These are phyloP conservation scores for Salminus brasiliensis DNA, from an alignment of 2,113 vertebrate genomes.

Conservation along the genomic window DNA sequence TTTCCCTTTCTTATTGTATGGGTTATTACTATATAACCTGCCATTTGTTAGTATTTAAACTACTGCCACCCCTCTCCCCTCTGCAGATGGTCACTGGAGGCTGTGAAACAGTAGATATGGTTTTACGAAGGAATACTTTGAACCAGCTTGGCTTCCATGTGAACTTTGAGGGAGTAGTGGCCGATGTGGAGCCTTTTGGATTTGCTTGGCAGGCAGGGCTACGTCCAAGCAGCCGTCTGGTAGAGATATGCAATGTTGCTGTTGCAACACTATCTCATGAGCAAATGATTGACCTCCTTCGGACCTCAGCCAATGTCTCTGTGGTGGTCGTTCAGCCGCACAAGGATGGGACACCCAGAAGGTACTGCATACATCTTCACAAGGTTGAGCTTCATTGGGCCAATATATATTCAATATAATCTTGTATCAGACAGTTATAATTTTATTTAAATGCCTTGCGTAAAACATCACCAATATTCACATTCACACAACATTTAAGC, in stretches of 20 bases:
- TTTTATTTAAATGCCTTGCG: too few relatives aligned
- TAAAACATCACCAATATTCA: too few relatives aligned
- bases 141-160: constrained; percentile 88
- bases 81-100: constrained; percentile 82
- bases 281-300: constrained; percentile 87
- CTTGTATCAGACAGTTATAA: too few relatives aligned
- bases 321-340: constrained; percentile 86
- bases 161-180: constrained; percentile 87
- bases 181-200: constrained; percentile 86
- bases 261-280: constrained; percentile 85
- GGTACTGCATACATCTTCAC: constrained; percentile 63
- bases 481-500: too few relatives aligned
- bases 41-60: background rate
- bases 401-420: too few relatives aligned
- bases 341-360: constrained; percentile 82
- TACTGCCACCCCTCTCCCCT: constrained; percentile 17
- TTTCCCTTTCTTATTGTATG: too few relatives aligned
- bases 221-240: constrained; percentile 83
- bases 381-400: too few relatives aligned
- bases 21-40: background rate
- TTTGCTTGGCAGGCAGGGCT: constrained; percentile 88
- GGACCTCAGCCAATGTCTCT: constrained; percentile 81
- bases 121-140: constrained; percentile 82
- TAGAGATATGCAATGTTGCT: constrained; percentile 86
- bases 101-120: constrained; percentile 85